Evolutionary conservation across 2,797 vertebrate species (phyloP).

Genomic region (Acrossocheilus fasciatus): DNA sequence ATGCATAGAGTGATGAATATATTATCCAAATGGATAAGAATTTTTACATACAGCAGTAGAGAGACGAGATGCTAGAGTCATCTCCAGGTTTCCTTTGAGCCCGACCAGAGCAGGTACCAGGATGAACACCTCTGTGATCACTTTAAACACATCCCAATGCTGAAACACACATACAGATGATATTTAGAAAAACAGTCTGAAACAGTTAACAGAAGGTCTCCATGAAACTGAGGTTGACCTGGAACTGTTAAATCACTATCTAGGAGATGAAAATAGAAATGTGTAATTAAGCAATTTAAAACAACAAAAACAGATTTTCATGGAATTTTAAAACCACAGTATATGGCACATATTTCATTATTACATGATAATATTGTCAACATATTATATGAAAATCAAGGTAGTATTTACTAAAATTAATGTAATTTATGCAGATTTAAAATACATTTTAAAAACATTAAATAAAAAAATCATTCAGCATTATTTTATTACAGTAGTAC

Average conservation of each 20-base stretch:
- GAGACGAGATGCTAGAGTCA: slow-evolving; percentile 95
- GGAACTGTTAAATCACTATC: neutral
- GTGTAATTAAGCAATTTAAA: neutral
- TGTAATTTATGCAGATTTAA: neutral
- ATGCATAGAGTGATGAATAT: neutral
- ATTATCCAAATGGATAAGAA: neutral
- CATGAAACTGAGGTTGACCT: neutral
- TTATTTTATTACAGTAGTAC: neutral
- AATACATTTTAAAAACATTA: neutral
- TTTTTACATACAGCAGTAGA: slow-evolving; percentile 91
- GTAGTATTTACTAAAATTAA: neutral
- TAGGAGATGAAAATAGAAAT: neutral
- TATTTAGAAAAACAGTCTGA: neutral
- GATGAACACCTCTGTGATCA: slow-evolving; percentile 92
- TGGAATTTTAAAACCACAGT: neutral
- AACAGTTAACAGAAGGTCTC: neutral
- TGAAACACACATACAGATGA: slow-evolving; percentile 67
- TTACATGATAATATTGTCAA: neutral
- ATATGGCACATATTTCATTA: neutral
- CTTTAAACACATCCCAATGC: slow-evolving; percentile 95
- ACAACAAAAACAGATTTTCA: neutral
- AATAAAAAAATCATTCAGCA: neutral
- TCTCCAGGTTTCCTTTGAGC: slow-evolving; percentile 98
- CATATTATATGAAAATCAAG: neutral
- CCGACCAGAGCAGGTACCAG: slow-evolving; percentile 94